A percentile compares a stretch with the other conserved stretches of the same genome.
These are phyloP conservation scores for Plecotus auritus DNA, from an alignment of 2,113 vertebrate species.

Conservation along the genomic window DNA sequence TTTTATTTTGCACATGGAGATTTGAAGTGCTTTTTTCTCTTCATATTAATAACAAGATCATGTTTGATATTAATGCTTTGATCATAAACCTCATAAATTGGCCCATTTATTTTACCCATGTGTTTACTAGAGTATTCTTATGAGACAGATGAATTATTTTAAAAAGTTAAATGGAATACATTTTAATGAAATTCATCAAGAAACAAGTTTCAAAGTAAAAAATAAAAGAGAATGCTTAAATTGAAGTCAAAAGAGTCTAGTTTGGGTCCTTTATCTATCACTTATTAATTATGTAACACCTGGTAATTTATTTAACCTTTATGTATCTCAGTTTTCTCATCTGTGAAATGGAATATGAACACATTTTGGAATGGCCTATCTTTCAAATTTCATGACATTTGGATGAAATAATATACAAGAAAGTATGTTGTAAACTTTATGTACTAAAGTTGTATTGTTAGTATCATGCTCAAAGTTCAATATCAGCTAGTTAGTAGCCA, in stretches of 20 bases:
- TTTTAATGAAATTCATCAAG: background rate
- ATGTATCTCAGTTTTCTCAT: background rate
- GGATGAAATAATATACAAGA: background rate
- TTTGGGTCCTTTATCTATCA: background rate
- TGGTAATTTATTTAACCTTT: background rate
- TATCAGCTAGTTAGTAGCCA: background rate
- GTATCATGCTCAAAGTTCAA: background rate
- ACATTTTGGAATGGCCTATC: background rate
- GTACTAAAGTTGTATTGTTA: background rate
- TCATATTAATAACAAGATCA: background rate
- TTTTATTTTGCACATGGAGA: constrained; percentile 42
- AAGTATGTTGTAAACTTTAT: background rate
- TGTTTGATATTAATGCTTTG: background rate
- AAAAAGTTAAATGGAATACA: background rate
- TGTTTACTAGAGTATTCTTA: background rate
- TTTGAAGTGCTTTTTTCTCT: background rate
- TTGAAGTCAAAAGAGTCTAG: background rate
- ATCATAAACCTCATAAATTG: constrained; percentile 1
- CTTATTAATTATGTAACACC: background rate
- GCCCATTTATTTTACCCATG: background rate
- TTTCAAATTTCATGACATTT: background rate
- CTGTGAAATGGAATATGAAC: background rate
- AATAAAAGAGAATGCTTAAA: background rate
- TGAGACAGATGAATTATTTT: background rate
- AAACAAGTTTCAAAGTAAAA: background rate